Evolutionary conservation across 2,113 vertebrate species (phyloP), one percentile per base, ranked within the genome.

Genomic region (Phalacrocorax carbo): DNA sequence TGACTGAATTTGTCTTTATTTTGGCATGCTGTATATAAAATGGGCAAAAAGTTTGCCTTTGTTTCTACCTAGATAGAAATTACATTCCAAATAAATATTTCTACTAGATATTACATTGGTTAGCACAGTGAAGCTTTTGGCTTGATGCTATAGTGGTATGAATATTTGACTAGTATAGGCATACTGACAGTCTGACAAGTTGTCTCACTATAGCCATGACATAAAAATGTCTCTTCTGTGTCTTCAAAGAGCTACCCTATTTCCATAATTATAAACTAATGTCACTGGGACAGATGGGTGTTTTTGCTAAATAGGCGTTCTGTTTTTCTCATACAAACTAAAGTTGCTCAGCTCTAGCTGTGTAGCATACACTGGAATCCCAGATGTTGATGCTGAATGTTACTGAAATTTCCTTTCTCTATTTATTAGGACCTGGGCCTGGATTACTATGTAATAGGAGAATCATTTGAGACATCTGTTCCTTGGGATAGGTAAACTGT

Each of bases 381-480:
- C 61, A 92, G 83, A 49, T 86, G 64, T 51, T 83, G 49, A 27
- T 94, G 60, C 38, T 82, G 72, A 78, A 84, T 82, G 38, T 90
- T 89, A 71, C 60, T 92, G 82, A 95, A 58, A 83, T 94, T 94
- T 97, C 51, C 90, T 96, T 93, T 80, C 30, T 94, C 18, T 96
- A 58, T 88, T 97, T 95, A 86, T 95, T 98, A 99, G 99, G 99
- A 99, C 94, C 93, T 99, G 95, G 99, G 99, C 87, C 98, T 99
- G 98, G 99, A 99, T 96, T 99, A 99, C 97, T 99, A 98, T 92
- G 80, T 99, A 98, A 98, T 99, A 77, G 99, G 98, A 86, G 99
- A 99, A 98, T 99, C 99, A 36, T 99, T 99, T 98, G 99, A 99
- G 98, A 99, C 99, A 44, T 99, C 99, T 91, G 98, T 99, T 98